Conservation (phyloP, 2,888 invertebrate species). For the Cephus spinipes region DNA sequence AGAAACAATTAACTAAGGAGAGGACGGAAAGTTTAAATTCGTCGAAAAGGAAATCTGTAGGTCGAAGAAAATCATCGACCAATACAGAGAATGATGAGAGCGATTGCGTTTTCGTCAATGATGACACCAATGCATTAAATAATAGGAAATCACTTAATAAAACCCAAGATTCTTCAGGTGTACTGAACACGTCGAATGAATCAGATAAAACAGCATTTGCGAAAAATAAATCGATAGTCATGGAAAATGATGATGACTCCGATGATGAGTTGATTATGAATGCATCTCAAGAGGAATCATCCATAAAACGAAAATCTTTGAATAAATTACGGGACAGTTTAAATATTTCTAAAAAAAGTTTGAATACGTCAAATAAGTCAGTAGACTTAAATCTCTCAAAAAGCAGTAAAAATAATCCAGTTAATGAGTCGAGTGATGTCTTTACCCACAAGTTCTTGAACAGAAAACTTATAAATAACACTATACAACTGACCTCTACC, state of each 20-base stretch:
- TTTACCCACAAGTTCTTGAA: background rate
- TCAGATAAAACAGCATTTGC: background rate
- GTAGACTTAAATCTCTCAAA: background rate
- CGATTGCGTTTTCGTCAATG: background rate
- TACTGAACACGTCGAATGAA: background rate
- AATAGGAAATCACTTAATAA: constrained; percentile 22
- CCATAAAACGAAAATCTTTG: background rate
- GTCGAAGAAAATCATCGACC: background rate
- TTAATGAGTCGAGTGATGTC: background rate
- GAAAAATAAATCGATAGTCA: constrained; percentile 5
- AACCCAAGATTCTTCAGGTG: background rate
- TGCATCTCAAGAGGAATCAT: background rate
- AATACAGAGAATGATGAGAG: background rate
- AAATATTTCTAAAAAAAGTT: background rate
- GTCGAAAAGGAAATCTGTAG: background rate
- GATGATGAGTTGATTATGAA: background rate
- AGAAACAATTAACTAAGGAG: background rate
- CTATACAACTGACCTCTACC: background rate
- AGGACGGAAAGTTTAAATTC: background rate
- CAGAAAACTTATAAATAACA: background rate
- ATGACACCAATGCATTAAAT: background rate
- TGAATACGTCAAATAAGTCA: background rate
- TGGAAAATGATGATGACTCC: background rate
- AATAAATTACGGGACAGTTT: background rate
- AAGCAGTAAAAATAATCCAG: background rate